Conservation (phyloP, 2,888 invertebrate species). For the Drosophila quinaria region DNA sequence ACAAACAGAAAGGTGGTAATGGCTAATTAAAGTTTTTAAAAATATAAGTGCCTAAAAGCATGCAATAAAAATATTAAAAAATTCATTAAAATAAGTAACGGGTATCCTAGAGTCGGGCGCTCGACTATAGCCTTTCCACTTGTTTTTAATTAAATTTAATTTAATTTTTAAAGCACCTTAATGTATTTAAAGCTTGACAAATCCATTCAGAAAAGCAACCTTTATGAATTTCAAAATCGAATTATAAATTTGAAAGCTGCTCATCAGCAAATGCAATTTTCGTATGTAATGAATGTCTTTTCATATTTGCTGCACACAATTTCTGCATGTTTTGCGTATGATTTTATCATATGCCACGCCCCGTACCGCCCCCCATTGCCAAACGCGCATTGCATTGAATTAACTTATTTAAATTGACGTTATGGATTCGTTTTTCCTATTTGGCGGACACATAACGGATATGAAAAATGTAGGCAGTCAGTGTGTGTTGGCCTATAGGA, state of each 20-base stretch:
- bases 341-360: slow-evolving; percentile 1
- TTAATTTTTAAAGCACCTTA: not conserved
- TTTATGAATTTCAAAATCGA: slow-evolving; percentile 3
- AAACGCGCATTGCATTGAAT: slow-evolving; percentile 26
- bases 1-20: too few species aligned
- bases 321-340: slow-evolving; percentile 19
- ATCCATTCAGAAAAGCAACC: not conserved
- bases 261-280: slow-evolving; percentile 13
- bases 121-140: too few species aligned
- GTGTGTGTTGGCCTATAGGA: slow-evolving; percentile 21
- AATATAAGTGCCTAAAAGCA: too few species aligned
- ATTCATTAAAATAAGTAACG: too few species aligned
- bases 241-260: slow-evolving; percentile 9
- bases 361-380: not conserved
- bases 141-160: not conserved
- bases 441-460: slow-evolving; percentile 39
- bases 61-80: too few species aligned
- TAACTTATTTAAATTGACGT: slow-evolving; percentile 42
- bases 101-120: too few species aligned
- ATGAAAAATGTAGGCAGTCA: slow-evolving; percentile 35
- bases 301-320: slow-evolving; percentile 17
- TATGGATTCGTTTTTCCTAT: slow-evolving; percentile 29
- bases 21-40: too few species aligned
- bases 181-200: not conserved
- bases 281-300: slow-evolving; percentile 1